Evolutionary conservation across 2,888 invertebrate species (phyloP).

Genomic region (Volucella zonaria): DNA sequence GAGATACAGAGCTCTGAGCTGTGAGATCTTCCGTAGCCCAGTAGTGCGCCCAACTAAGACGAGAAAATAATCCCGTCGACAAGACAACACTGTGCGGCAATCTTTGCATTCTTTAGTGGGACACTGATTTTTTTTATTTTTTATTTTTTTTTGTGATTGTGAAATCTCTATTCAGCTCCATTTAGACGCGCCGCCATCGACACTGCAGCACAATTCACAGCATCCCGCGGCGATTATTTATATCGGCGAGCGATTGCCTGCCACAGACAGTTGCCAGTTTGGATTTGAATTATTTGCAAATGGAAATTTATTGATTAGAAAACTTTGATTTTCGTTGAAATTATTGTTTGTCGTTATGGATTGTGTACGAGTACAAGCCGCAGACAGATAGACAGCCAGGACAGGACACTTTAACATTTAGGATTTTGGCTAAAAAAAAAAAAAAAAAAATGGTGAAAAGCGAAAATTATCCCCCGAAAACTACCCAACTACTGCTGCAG

Average conservation of each 20-base stretch:
- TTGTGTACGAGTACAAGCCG: not conserved
- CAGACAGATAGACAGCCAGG: too few species aligned
- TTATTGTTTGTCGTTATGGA: not conserved
- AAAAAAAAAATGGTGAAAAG: too few species aligned
- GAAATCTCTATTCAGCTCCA: slow-evolving; percentile 65
- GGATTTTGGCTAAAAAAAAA: too few species aligned
- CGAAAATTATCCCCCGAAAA: too few species aligned
- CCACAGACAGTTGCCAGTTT: slow-evolving; percentile 19
- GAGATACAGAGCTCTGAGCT: too few species aligned
- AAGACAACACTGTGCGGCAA: not conserved
- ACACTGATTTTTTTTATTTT: not conserved
- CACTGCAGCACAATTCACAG: not conserved
- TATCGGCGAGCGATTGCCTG: not conserved
- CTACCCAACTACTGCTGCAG: too few species aligned
- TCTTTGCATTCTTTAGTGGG: slow-evolving; percentile 30
- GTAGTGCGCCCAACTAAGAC: too few species aligned
- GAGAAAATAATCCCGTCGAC: too few species aligned
- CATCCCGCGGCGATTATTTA: too few species aligned
- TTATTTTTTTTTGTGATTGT: slow-evolving; percentile 34
- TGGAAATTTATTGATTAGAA: slow-evolving; percentile 71
- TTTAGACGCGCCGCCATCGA: slow-evolving; percentile 34
- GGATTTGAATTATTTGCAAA: slow-evolving; percentile 67
- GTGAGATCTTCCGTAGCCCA: too few species aligned
- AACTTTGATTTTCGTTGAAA: slow-evolving; percentile 45
- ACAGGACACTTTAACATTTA: too few species aligned